Evolutionary conservation across 1,140 invertebrate genomes (phyloP).

Genomic region (Drosophila prosaltans): DNA sequence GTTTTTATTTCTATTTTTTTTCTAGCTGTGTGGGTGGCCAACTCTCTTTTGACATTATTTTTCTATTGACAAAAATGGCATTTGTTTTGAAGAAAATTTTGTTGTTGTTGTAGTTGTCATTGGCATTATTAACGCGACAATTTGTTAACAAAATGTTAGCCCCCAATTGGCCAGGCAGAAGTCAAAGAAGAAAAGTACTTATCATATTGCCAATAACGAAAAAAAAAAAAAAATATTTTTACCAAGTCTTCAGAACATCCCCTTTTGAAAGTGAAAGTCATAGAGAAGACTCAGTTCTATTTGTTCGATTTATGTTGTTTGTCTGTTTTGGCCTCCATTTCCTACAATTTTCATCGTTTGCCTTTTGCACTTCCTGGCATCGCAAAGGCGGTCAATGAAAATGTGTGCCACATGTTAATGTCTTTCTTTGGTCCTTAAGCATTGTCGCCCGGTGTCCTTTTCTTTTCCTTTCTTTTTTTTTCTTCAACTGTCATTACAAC

Average conservation of each 20-base stretch:
- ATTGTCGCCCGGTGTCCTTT: slow-evolving; percentile 8
- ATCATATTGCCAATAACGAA: slow-evolving; percentile 43
- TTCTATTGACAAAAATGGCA: slow-evolving; percentile 43
- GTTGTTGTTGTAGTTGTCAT: slow-evolving; percentile 48
- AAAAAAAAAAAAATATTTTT: background rate
- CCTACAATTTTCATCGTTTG: slow-evolving; percentile 34
- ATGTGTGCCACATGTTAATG: slow-evolving; percentile 63
- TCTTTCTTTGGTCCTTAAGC: slow-evolving; percentile 41
- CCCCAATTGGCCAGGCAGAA: background rate
- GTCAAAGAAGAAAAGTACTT: slow-evolving; percentile 37
- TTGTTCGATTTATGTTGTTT: slow-evolving; percentile 20
- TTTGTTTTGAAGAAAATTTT: slow-evolving; percentile 19
- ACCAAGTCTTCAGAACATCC: background rate
- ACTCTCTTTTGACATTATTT: background rate
- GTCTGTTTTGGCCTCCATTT: slow-evolving; percentile 41
- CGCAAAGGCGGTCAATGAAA: slow-evolving; percentile 36
- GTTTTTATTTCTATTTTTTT: too few species aligned
- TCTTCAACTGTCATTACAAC: slow-evolving; percentile 38
- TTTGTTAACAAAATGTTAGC: slow-evolving; percentile 27
- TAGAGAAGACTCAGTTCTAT: slow-evolving; percentile 25
- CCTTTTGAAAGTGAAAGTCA: slow-evolving; percentile 23
- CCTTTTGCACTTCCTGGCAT: slow-evolving; percentile 46
- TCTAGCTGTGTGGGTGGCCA: too few species aligned
- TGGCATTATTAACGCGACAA: slow-evolving; percentile 55
- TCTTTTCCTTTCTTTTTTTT: too few species aligned